Percentiles rank a stretch among this genome's conserved stretches.
Conservation (phyloP, 2,888 invertebrate genomes). For the Physocephala rufipes region DNA sequence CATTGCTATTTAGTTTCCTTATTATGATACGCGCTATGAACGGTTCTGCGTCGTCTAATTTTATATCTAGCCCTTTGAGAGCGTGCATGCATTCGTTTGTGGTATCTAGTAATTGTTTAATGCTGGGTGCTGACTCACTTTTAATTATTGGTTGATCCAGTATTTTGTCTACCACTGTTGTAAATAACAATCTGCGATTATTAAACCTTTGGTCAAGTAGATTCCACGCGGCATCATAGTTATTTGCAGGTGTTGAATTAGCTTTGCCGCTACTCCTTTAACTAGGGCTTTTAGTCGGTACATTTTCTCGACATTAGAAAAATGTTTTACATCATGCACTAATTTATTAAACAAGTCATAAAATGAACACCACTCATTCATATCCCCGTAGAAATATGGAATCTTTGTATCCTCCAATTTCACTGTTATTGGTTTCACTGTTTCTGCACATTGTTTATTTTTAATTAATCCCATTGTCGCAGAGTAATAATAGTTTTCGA, state of each 20-base stretch:
- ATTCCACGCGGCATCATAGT: neutral
- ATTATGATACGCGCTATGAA: constrained; percentile 22
- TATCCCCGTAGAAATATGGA: constrained; percentile 10
- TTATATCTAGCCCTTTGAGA: constrained; percentile 8
- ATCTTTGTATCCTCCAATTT: neutral
- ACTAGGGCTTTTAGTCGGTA: constrained; percentile 14
- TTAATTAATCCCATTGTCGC: too few species aligned
- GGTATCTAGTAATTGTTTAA: neutral
- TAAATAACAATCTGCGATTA: constrained; percentile 5
- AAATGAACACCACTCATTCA: constrained; percentile 23
- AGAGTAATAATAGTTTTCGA: too few species aligned
- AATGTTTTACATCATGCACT: constrained; percentile 8
- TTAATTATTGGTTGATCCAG: constrained; percentile 2
- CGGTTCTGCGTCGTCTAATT: constrained; percentile 14
- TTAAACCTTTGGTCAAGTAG: neutral
- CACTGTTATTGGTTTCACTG: neutral
- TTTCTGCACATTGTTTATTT: neutral
- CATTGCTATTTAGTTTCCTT: constrained; percentile 13
- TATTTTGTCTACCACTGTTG: neutral
- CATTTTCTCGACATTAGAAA: constrained; percentile 27
- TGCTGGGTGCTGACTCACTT: constrained; percentile 5
- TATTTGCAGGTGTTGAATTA: neutral
- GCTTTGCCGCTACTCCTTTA: constrained; percentile 16
- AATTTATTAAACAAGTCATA: constrained; percentile 18
- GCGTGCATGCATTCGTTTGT: constrained; percentile 8